A percentile compares a stretch with the other conserved stretches of the same genome.
Evolutionary conservation across 2,797 vertebrate species (phyloP).

Genomic region (Hypotaenidia okinawae): DNA sequence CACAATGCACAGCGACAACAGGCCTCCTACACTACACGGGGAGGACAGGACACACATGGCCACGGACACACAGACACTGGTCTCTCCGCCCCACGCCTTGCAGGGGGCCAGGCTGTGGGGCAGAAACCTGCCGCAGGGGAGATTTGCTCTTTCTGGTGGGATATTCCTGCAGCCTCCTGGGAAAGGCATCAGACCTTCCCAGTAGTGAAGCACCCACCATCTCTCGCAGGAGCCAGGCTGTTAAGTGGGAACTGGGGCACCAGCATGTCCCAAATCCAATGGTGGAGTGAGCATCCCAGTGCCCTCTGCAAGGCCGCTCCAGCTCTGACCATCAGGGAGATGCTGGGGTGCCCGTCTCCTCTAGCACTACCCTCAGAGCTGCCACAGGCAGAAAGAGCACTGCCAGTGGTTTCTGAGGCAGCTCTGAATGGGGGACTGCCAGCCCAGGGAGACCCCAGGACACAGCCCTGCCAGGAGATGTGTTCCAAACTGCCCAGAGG

Average conservation of each 20-base stretch:
- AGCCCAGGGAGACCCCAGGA: not conserved
- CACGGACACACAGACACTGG: conserved; percentile 45
- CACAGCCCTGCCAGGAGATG: not conserved
- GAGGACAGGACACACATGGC: conserved; percentile 57
- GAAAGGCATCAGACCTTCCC: not conserved
- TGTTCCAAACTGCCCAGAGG: not conserved
- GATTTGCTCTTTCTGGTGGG: not conserved
- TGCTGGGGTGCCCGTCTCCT: not conserved
- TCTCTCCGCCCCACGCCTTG: not conserved
- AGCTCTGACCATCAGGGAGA: not conserved
- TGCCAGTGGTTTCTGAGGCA: not conserved
- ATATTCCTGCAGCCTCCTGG: not conserved
- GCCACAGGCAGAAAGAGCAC: not conserved
- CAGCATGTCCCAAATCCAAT: not conserved
- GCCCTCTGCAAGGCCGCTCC: not conserved
- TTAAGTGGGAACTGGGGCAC: not conserved
- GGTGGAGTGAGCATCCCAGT: not conserved
- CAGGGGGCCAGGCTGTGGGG: not conserved
- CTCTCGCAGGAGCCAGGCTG: conserved; percentile 13
- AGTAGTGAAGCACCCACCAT: not conserved
- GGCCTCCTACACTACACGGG: conserved; percentile 61
- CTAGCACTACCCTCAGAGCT: not conserved
- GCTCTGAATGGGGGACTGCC: not conserved
- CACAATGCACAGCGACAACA: conserved; percentile 66
- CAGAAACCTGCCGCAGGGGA: not conserved